A percentile compares a stretch with the other conserved stretches of the same genome.
Evolutionary conservation across 2,113 vertebrate species (phyloP).

Genomic region (Gobiocypris rarus): DNA sequence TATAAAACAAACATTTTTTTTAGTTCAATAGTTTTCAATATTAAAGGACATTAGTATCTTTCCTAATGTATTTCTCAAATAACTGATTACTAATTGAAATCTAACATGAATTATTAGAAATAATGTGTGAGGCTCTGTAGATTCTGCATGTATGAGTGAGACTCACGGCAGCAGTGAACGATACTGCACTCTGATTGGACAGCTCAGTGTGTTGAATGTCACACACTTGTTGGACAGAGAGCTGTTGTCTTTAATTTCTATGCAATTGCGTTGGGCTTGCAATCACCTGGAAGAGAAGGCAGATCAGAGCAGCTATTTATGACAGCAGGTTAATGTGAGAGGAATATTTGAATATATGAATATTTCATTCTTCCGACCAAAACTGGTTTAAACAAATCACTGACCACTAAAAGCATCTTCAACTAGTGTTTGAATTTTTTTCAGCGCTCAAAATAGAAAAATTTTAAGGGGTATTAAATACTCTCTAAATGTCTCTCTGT

Average conservation of each 20-base stretch:
- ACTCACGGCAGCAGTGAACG: conserved; percentile 79
- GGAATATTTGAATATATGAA: background rate
- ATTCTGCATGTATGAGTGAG: conserved; percentile 69
- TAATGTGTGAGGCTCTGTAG: conserved; percentile 60
- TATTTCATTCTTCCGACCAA: background rate
- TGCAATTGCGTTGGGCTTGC: conserved; percentile 70
- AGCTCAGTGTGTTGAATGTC: conserved; percentile 75
- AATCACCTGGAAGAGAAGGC: conserved; percentile 52
- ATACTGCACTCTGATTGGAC: conserved; percentile 81
- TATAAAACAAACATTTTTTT: conserved; percentile 16
- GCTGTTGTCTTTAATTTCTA: conserved; percentile 82
- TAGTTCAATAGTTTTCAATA: background rate
- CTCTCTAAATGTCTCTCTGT: conserved; percentile 61
- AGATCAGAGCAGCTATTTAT: conserved; percentile 35
- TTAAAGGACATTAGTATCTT: background rate
- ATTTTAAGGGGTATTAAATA: conserved; percentile 50
- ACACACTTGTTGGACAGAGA: conserved; percentile 73
- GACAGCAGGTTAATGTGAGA: background rate
- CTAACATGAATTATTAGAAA: conserved; percentile 9
- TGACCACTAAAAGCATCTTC: background rate
- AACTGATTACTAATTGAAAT: conserved; percentile 4
- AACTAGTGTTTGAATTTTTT: background rate
- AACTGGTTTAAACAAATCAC: background rate
- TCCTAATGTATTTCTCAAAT: conserved; percentile 6
- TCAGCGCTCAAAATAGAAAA: background rate